These are phyloP conservation scores for Pissodes strobi DNA, from an alignment of 1,140 invertebrate species.

Conservation along the genomic window DNA sequence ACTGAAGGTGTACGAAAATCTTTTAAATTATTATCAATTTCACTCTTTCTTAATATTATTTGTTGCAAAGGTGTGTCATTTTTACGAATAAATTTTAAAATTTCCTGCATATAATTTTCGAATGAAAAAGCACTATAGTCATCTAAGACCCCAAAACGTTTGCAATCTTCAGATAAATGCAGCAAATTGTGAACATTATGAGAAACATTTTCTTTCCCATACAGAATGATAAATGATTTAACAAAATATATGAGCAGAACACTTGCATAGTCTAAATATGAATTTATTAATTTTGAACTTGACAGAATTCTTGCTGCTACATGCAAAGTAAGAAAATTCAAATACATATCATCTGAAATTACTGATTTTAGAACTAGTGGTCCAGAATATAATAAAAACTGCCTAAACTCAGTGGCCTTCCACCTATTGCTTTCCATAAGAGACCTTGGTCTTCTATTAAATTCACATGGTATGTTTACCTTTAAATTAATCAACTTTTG, in stretches of 20 bases:
- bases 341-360: slow-evolving; percentile 20
- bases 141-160: slow-evolving; percentile 25
- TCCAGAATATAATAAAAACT: slow-evolving; percentile 49
- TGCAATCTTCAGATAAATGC: slow-evolving; percentile 19
- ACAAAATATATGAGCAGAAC: slow-evolving; percentile 19
- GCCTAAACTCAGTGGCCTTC: slow-evolving; percentile 52
- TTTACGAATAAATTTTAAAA: slow-evolving; percentile 12
- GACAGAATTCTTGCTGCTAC: slow-evolving; percentile 19
- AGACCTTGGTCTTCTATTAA: slow-evolving; percentile 43
- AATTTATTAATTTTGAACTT: neutral
- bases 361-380: neutral
- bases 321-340: slow-evolving; percentile 28
- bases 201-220: no score
- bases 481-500: no score
- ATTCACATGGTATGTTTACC: slow-evolving; percentile 47
- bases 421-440: slow-evolving; percentile 42
- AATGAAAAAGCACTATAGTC: slow-evolving; percentile 24
- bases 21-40: no score
- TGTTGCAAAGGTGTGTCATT: slow-evolving; percentile 26
- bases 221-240: slow-evolving; percentile 12
- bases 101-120: slow-evolving; percentile 24
- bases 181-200: slow-evolving; percentile 32
- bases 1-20: no score
- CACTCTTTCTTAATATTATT: no score
- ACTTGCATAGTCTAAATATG: slow-evolving; percentile 5